Evolutionary conservation across 1,140 invertebrate species (phyloP).

Genomic region (Heterodera carotae): DNA sequence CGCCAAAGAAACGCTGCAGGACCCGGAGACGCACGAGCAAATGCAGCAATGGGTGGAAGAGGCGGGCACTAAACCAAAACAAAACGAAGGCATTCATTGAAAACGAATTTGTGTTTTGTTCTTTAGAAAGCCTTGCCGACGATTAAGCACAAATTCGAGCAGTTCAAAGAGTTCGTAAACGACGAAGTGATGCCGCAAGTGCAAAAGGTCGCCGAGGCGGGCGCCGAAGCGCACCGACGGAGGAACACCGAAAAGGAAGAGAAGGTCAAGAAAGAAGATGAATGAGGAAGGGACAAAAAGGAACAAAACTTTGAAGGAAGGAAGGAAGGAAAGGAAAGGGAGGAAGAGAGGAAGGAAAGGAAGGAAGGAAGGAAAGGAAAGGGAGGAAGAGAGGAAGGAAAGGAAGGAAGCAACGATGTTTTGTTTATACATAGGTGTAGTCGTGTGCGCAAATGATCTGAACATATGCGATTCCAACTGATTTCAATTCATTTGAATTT

Average conservation of each 20-base stretch:
- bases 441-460: too few relatives aligned
- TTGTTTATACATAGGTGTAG: too few relatives aligned
- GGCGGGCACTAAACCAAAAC: conserved; percentile 21
- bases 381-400: too few relatives aligned
- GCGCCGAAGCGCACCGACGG: conserved; percentile 27
- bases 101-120: not conserved
- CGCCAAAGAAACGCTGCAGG: conserved; percentile 46
- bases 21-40: conserved; percentile 53
- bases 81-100: not conserved
- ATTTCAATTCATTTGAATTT: too few relatives aligned
- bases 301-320: too few relatives aligned
- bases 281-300: not conserved
- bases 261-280: conserved; percentile 8
- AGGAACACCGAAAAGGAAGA: not conserved
- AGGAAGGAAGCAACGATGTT: too few relatives aligned
- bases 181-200: conserved; percentile 50
- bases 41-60: conserved; percentile 53
- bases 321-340: not conserved
- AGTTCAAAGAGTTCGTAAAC: conserved; percentile 47
- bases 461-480: too few relatives aligned
- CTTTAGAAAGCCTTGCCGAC: conserved; percentile 48
- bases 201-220: conserved; percentile 48
- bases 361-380: too few relatives aligned
- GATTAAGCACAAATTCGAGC: conserved; percentile 45
- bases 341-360: not conserved